Evolutionary conservation across 2,113 vertebrate species (phyloP).

Genomic region (Siphamia tubifer): DNA sequence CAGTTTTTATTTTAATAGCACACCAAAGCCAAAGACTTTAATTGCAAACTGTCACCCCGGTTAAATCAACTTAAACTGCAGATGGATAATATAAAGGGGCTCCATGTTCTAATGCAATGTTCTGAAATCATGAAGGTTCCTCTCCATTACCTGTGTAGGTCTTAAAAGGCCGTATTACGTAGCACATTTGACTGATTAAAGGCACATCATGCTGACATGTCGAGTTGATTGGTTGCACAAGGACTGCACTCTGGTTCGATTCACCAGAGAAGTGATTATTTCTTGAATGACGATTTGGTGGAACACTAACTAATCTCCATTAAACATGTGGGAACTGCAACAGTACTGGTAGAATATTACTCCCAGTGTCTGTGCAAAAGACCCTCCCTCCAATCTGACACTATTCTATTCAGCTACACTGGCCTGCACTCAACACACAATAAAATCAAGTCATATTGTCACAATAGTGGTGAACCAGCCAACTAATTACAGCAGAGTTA

Average conservation of each 20-base stretch:
- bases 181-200: slow-evolving; percentile 9
- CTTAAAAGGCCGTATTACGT: neutral
- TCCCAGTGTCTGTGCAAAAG: neutral
- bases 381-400: neutral
- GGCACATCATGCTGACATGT: slow-evolving; percentile 4
- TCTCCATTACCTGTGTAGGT: neutral
- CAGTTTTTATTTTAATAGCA: slow-evolving; percentile 7
- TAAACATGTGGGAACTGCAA: neutral
- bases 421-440: slow-evolving; percentile 11
- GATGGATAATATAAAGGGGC: neutral
- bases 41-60: slow-evolving; percentile 11
- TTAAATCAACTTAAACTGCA: slow-evolving; percentile 4
- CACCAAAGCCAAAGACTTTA: slow-evolving; percentile 11
- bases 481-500: slow-evolving; percentile 33
- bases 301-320: slow-evolving; percentile 3
- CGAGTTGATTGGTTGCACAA: slow-evolving; percentile 7
- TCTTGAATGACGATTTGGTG: slow-evolving; percentile 9
- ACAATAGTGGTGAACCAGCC: slow-evolving; percentile 9
- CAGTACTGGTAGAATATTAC: neutral
- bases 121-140: neutral
- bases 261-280: neutral
- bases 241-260: neutral
- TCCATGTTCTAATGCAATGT: neutral
- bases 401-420: neutral
- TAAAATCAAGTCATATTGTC: slow-evolving; percentile 12